Evolutionary conservation across 1,140 invertebrate species (phyloP).

Genomic region (Drosophila novamexicana): DNA sequence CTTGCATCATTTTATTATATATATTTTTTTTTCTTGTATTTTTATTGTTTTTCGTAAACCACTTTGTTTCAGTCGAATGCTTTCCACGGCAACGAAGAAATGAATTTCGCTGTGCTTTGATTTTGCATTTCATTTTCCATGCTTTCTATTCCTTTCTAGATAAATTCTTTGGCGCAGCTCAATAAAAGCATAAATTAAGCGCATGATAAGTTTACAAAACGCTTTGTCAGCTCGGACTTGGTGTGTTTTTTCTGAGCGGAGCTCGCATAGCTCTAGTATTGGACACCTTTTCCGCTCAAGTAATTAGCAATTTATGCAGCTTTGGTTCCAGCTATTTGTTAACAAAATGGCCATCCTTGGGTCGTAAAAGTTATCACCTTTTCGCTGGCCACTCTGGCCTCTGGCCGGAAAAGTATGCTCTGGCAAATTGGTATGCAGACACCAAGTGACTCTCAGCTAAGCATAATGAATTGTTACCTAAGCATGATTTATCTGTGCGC

Average conservation of each 20-base stretch:
- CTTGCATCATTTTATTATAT: background rate
- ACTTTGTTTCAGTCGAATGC: constrained; percentile 55
- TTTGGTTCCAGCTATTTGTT: constrained; percentile 58
- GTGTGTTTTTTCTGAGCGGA: background rate
- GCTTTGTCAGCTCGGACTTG: constrained; percentile 53
- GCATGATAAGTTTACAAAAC: constrained; percentile 59
- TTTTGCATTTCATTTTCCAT: constrained; percentile 24
- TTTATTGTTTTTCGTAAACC: constrained; percentile 21
- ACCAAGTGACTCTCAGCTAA: constrained; percentile 43
- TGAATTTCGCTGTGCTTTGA: constrained; percentile 20
- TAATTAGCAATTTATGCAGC: constrained; percentile 79
- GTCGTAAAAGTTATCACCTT: constrained; percentile 62
- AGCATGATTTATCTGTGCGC: constrained; percentile 72
- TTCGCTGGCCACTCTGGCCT: background rate
- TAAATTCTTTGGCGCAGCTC: constrained; percentile 2
- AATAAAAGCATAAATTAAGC: constrained; percentile 52
- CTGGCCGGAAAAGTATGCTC: constrained; percentile 42
- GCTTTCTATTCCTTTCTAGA: constrained; percentile 12
- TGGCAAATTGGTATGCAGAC: constrained; percentile 33
- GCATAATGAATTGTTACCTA: constrained; percentile 77
- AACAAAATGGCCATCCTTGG: constrained; percentile 41
- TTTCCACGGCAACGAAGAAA: constrained; percentile 37
- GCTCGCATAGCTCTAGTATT: constrained; percentile 3
- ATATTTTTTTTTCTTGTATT: background rate
- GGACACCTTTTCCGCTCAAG: constrained; percentile 48